phyloP scores from a whole-genome alignment of 1,140 invertebrate genomes.

The Bombyx mori region DNA sequence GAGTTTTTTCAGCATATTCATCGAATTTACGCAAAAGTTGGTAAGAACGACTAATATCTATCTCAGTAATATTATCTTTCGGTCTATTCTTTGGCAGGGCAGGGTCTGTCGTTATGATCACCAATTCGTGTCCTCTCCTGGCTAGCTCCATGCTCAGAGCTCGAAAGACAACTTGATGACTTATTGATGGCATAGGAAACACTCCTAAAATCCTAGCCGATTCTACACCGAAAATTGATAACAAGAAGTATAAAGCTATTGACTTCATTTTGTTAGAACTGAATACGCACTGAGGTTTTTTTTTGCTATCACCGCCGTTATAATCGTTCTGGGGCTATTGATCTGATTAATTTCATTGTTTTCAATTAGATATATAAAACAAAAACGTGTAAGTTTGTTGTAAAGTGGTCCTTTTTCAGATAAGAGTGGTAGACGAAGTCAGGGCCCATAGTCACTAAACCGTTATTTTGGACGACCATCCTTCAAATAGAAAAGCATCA shows the following conservation, averaged over 20 bases:
- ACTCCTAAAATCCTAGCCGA: slow-evolving; percentile 4
- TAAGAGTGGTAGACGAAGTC: too few species aligned
- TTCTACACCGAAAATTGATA: neutral
- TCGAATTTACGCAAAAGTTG: neutral
- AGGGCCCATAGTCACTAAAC: too few species aligned
- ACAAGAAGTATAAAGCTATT: neutral
- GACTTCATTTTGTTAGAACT: too few species aligned
- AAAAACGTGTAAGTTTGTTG: too few species aligned
- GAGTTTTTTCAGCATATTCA: neutral
- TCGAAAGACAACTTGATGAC: slow-evolving; percentile 5
- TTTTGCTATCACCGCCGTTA: too few species aligned
- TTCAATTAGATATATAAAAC: too few species aligned
- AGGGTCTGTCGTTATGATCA: slow-evolving; percentile 4
- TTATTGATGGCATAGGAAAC: slow-evolving; percentile 7
- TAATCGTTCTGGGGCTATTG: too few species aligned
- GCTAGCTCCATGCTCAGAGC: slow-evolving; percentile 1
- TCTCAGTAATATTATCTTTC: slow-evolving; percentile 1
- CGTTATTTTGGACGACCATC: too few species aligned
- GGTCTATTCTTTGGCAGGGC: neutral
- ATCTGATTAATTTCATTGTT: too few species aligned
- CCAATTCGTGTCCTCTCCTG: slow-evolving; percentile 4
- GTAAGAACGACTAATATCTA: slow-evolving; percentile 1
- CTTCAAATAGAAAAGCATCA: too few species aligned
- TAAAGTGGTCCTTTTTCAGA: too few species aligned
- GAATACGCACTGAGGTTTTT: too few species aligned